Percentiles rank a stretch among this genome's conserved stretches.
Conservation (phyloP, 2,113 vertebrate species). For the Passer domesticus region DNA sequence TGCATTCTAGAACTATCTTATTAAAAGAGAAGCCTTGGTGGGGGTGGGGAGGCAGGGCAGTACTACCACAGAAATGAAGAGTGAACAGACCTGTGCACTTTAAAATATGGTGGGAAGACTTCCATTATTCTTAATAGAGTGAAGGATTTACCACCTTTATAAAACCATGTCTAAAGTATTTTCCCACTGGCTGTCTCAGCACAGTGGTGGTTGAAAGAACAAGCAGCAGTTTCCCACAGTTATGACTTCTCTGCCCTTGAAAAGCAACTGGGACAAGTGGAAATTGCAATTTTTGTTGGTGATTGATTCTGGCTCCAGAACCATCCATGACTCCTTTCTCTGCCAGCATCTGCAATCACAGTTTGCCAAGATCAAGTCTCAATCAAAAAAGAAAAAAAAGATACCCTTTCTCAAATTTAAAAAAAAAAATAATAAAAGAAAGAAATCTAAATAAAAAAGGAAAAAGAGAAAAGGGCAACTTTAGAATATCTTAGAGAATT, state of each 20-base stretch:
- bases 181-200: not conserved
- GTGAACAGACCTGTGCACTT: not conserved
- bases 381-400: not conserved
- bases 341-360: not conserved
- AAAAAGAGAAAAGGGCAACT: not conserved
- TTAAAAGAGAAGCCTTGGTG: not conserved
- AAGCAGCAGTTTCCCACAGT: not conserved
- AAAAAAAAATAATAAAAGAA: not conserved
- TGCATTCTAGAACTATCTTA: not conserved
- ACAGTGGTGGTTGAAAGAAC: not conserved
- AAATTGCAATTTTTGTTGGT: not conserved
- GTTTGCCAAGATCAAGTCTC: not conserved
- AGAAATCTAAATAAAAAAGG: not conserved
- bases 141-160: not conserved
- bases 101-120: not conserved
- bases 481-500: not conserved
- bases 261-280: not conserved
- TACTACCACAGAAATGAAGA: not conserved
- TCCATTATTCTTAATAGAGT: not conserved
- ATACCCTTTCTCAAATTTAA: not conserved
- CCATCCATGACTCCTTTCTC: not conserved
- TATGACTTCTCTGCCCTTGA: not conserved
- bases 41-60: not conserved
- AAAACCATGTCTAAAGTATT: not conserved
- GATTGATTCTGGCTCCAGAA: not conserved